Evolutionary conservation across 2,888 invertebrate species (phyloP).

Genomic region (Auanema sp.): DNA sequence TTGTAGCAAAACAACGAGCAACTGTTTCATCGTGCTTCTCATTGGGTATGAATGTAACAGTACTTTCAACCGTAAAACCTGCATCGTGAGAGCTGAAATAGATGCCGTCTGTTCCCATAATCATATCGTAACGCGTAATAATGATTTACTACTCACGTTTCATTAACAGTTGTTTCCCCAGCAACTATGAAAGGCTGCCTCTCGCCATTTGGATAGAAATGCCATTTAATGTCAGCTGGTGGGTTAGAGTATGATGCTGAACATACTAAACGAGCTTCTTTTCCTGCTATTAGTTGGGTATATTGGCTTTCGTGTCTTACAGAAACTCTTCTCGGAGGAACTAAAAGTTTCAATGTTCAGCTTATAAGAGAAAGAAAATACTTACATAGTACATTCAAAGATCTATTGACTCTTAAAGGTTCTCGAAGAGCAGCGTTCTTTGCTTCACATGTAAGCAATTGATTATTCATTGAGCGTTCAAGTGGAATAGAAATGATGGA

Average conservation of each 20-base stretch:
- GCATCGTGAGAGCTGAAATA: slow-evolving; percentile 37
- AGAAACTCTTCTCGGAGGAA: slow-evolving; percentile 48
- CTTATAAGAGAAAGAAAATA: slow-evolving; percentile 4
- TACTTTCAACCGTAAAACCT: slow-evolving; percentile 36
- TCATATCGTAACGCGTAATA: not conserved
- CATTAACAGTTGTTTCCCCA: slow-evolving; percentile 46
- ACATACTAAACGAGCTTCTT: slow-evolving; percentile 48
- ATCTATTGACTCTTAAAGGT: slow-evolving; percentile 51
- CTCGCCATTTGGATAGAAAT: slow-evolving; percentile 38
- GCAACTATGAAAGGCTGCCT: slow-evolving; percentile 28
- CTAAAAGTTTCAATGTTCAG: slow-evolving; percentile 24
- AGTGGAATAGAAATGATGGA: slow-evolving; percentile 52
- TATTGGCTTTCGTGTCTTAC: slow-evolving; percentile 43
- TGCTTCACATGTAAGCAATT: slow-evolving; percentile 56
- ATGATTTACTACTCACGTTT: slow-evolving; percentile 31
- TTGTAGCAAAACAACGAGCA: slow-evolving; percentile 56
- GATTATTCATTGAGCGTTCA: slow-evolving; percentile 56
- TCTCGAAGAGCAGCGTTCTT: slow-evolving; percentile 57
- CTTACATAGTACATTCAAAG: slow-evolving; percentile 54
- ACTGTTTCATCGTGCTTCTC: slow-evolving; percentile 54
- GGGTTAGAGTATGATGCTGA: slow-evolving; percentile 57
- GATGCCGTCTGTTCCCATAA: not conserved
- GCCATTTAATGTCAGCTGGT: slow-evolving; percentile 50
- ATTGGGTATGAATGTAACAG: slow-evolving; percentile 54
- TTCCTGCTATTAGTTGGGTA: slow-evolving; percentile 49